Percentiles rank a stretch among this genome's conserved stretches.
These are phyloP conservation scores for Lasioglossum lativentre DNA, from an alignment of 2,888 invertebrate genomes.

Conservation along the genomic window DNA sequence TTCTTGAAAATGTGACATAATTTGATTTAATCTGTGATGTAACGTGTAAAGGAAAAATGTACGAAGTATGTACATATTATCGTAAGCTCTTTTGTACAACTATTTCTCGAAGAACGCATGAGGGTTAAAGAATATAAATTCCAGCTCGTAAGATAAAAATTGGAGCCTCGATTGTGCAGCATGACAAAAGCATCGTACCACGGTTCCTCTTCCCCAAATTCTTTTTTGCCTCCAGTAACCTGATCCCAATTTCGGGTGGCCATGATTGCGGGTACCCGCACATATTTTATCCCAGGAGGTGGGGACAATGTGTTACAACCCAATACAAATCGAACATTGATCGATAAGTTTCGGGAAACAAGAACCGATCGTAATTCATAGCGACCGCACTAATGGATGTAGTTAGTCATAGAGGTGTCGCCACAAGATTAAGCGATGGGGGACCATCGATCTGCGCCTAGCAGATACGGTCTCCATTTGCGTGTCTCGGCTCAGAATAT, in stretches of 20 bases:
- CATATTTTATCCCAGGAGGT: constrained; percentile 7
- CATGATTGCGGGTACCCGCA: constrained; percentile 18
- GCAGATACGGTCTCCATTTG: constrained; percentile 15
- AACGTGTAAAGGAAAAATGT: background rate
- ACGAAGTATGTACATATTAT: background rate
- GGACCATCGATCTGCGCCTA: constrained; percentile 24
- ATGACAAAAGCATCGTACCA: background rate
- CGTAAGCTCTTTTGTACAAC: background rate
- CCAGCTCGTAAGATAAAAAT: background rate
- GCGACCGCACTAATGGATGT: constrained; percentile 40
- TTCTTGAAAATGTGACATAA: background rate
- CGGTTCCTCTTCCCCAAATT: background rate
- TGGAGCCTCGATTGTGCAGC: background rate
- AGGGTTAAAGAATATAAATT: background rate
- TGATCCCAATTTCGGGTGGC: constrained; percentile 7
- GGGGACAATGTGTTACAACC: constrained; percentile 22
- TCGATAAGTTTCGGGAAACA: constrained; percentile 24
- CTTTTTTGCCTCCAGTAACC: constrained; percentile 7
- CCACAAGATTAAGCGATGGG: constrained; percentile 29
- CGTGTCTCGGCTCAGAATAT: background rate
- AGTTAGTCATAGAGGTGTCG: constrained; percentile 37
- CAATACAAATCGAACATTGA: constrained; percentile 23
- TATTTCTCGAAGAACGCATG: background rate
- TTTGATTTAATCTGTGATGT: background rate
- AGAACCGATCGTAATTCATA: constrained; percentile 15